Evolutionary conservation across 2,113 vertebrate species (phyloP).

Genomic region (Salvelinus alpinus): DNA sequence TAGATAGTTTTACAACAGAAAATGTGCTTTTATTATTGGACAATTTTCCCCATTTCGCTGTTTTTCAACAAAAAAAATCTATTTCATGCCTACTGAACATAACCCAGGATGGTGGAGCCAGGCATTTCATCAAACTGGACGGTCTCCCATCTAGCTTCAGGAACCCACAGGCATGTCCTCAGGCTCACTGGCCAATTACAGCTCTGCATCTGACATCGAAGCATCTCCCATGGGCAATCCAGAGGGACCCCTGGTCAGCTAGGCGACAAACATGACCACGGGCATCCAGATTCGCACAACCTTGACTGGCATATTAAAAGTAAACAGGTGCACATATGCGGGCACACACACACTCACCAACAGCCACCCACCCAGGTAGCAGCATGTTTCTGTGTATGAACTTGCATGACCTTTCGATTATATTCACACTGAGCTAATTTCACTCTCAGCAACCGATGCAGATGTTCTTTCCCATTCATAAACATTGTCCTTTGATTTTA

Average conservation of each 20-base stretch:
- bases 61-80: too few species aligned
- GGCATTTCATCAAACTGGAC: neutral
- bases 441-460: conserved; percentile 15
- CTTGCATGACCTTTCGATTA: neutral
- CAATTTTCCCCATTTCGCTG: too few species aligned
- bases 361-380: too few species aligned
- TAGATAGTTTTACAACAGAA: too few species aligned
- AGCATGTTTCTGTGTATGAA: neutral
- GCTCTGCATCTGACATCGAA: too few species aligned
- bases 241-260: neutral
- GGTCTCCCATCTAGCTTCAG: too few species aligned
- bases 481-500: conserved; percentile 1
- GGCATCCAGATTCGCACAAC: neutral
- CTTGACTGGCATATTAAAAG: neutral
- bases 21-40: too few species aligned
- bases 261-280: neutral
- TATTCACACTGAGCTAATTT: neutral
- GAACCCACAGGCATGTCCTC: neutral
- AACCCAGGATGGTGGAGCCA: neutral
- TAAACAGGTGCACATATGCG: neutral
- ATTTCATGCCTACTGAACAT: too few species aligned
- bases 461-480: conserved; percentile 40
- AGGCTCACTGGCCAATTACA: conserved; percentile 1
- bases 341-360: neutral
- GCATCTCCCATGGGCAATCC: neutral